Evolutionary conservation across 2,113 vertebrate species (phyloP).

Genomic region (Malurus elegans): DNA sequence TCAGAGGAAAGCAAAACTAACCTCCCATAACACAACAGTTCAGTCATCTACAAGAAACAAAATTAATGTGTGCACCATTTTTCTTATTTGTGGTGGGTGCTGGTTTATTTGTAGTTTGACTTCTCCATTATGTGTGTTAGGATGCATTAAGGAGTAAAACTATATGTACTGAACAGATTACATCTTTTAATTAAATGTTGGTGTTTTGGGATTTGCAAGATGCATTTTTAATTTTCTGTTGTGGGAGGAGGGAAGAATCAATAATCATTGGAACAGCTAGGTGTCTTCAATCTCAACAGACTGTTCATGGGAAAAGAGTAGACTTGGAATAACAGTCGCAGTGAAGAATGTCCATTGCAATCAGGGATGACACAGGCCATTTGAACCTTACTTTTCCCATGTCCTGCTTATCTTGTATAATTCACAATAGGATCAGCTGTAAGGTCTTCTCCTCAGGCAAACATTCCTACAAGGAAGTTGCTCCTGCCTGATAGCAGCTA

Average conservation of each 20-base stretch:
- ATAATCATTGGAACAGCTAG: not conserved
- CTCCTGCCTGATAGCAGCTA: not conserved
- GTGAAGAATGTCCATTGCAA: not conserved
- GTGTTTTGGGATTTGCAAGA: not conserved
- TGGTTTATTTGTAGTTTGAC: not conserved
- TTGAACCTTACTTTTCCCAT: not conserved
- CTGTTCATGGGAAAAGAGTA: not conserved
- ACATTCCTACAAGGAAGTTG: not conserved
- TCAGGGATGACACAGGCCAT: not conserved
- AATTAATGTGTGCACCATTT: not conserved
- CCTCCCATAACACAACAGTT: not conserved
- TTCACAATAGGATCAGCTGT: not conserved
- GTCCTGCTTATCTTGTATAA: not conserved
- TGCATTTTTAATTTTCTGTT: slow-evolving; percentile 6
- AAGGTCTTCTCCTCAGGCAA: not conserved
- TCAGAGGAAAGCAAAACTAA: slow-evolving; percentile 43
- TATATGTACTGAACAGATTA: not conserved
- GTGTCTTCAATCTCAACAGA: not conserved
- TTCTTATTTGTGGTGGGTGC: not conserved
- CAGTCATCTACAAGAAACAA: slow-evolving; percentile 1
- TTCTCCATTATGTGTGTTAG: not conserved
- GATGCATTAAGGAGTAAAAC: not conserved
- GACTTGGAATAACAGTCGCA: not conserved
- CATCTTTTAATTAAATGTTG: not conserved
- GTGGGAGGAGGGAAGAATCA: not conserved